Evolutionary conservation across 1,140 invertebrate genomes (phyloP).

Genomic region (Brachystomella parvula): DNA sequence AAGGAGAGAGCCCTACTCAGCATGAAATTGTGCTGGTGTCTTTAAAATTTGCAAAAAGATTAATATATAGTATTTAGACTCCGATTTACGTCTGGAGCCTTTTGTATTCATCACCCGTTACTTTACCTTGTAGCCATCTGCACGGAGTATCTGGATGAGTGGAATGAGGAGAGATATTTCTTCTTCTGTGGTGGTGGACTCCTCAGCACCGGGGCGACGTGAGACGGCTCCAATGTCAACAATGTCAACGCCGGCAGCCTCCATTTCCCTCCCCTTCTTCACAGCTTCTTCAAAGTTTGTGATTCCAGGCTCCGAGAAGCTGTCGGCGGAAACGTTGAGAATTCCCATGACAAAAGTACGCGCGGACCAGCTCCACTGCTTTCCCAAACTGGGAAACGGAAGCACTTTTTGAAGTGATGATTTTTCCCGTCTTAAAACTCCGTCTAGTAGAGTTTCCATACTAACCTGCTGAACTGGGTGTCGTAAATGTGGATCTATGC

Average conservation of each 20-base stretch:
- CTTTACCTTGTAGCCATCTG: background rate
- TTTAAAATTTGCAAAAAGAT: too few species aligned
- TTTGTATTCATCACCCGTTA: too few species aligned
- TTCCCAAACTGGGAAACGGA: background rate
- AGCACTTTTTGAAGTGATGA: background rate
- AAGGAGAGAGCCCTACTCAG: too few species aligned
- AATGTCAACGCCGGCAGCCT: background rate
- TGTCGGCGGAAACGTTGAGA: background rate
- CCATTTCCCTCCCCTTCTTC: background rate
- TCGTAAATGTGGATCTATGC: too few species aligned
- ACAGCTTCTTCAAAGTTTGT: background rate
- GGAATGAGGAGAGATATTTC: background rate
- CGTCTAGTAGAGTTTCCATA: too few species aligned
- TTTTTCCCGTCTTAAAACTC: too few species aligned
- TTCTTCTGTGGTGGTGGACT: background rate
- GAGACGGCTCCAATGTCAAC: conserved; percentile 6
- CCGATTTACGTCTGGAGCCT: too few species aligned
- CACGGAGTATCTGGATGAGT: background rate
- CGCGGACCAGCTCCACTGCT: background rate
- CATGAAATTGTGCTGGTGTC: too few species aligned
- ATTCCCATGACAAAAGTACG: conserved; percentile 1
- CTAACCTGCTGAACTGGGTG: too few species aligned
- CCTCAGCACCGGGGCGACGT: background rate
- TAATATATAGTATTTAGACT: too few species aligned
- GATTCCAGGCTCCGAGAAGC: conserved; percentile 1